These are phyloP conservation scores for Gadopsis bispinosus DNA, from an alignment of 2,797 vertebrate species.

Conservation along the genomic window DNA sequence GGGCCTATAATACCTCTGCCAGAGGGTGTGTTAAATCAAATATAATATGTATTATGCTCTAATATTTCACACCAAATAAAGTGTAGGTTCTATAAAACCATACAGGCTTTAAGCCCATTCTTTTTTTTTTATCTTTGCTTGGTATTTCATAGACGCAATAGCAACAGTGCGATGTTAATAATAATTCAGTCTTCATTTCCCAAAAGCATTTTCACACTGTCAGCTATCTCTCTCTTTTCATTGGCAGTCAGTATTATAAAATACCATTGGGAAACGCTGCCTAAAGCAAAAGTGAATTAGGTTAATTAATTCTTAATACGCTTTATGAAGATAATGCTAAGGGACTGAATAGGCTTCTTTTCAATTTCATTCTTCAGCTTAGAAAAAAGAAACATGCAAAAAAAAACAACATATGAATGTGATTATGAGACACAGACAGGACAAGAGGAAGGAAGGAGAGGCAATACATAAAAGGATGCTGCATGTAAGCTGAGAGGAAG, in stretches of 20 bases:
- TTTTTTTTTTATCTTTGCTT: background rate
- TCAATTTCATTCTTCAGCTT: constrained; percentile 48
- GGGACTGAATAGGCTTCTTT: constrained; percentile 50
- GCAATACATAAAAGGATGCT: constrained; percentile 10
- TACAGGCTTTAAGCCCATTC: background rate
- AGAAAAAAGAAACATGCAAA: constrained; percentile 26
- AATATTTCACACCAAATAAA: background rate
- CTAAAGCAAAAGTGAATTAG: constrained; percentile 69
- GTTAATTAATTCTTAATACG: constrained; percentile 80
- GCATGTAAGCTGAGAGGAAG: constrained; percentile 8
- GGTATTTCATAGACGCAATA: constrained; percentile 32
- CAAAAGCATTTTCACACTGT: constrained; percentile 65
- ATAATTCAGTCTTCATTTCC: constrained; percentile 69
- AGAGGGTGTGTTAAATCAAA: background rate
- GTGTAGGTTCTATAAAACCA: background rate
- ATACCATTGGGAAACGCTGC: constrained; percentile 52
- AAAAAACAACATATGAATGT: background rate
- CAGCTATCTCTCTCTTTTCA: constrained; percentile 57
- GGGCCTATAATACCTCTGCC: background rate
- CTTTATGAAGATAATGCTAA: constrained; percentile 62
- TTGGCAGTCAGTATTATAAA: constrained; percentile 56
- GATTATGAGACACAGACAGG: constrained; percentile 12
- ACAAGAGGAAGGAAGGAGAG: background rate
- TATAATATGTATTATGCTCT: constrained; percentile 3
- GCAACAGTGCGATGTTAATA: constrained; percentile 50